Percentiles rank a stretch among this genome's conserved stretches.
Evolutionary conservation across 2,888 invertebrate genomes (phyloP).

Genomic region (Sisyra terminalis): DNA sequence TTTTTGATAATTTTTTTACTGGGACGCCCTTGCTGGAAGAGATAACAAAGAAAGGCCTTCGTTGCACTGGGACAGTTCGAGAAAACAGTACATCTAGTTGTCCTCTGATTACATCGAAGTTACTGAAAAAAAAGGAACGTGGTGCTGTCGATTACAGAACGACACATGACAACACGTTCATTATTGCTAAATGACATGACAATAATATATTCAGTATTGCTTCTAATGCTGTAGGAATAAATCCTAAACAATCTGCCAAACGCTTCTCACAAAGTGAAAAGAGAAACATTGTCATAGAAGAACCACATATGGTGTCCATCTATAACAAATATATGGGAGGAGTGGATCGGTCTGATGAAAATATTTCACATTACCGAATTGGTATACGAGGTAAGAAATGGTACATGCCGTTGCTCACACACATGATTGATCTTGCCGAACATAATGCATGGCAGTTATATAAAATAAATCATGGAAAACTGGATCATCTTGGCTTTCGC

Average conservation of each 20-base stretch:
- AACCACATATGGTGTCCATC: not conserved
- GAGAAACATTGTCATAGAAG: conserved; percentile 7
- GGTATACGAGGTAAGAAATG: conserved; percentile 17
- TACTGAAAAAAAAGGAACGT: conserved; percentile 1
- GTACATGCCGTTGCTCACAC: conserved; percentile 17
- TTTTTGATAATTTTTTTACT: conserved; percentile 8
- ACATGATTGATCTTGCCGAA: conserved; percentile 16
- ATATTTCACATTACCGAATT: conserved; percentile 15
- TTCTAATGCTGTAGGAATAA: conserved; percentile 3
- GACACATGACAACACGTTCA: not conserved
- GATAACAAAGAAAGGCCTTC: not conserved
- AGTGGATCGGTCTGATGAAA: conserved; percentile 15
- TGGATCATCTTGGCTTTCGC: conserved; percentile 12
- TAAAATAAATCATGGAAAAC: conserved; percentile 13
- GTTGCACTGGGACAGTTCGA: not conserved
- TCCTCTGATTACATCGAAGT: not conserved
- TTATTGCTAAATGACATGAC: conserved; percentile 1
- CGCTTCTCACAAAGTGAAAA: conserved; percentile 3
- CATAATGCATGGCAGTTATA: conserved; percentile 13
- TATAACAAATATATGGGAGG: conserved; percentile 1
- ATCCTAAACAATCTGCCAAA: conserved; percentile 8
- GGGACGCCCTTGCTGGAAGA: not conserved
- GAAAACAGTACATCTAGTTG: not conserved
- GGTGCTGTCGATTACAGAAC: not conserved
- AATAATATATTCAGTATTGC: not conserved